Base-by-base conservation (phyloP, 2,797 vertebrate genomes). In the Calcarius lapponicus region DNA sequence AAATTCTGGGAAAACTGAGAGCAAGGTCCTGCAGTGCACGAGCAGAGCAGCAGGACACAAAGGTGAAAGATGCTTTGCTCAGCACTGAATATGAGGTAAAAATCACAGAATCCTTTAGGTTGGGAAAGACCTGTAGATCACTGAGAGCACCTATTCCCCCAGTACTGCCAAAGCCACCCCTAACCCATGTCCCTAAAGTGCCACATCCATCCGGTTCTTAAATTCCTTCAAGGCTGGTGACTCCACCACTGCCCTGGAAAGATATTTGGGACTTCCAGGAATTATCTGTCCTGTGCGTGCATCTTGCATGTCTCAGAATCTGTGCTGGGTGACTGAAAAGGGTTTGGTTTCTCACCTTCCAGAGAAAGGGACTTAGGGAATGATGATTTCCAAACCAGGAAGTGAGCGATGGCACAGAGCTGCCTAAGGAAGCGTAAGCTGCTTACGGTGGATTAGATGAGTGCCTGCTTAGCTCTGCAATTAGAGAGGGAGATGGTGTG, bases 381-480 rank as follows among this genome's bases (percentile, higher is more conserved):
- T 47, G 61, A n/a, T 45, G 76, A 7, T 87, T 93, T 90, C 92
- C 69, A 29, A 73, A 54, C 64, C 38, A 51, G 96, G 95, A 91
- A 92, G 92, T 7, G 69, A 95, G 86, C 71, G n/a, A 6, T 25
- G 65, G 66, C 6, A 4, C 66, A 26, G 90, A 80, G 93, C 93
- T 69, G 11, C 57, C 18, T 61, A 50, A 80, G 95, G 60, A 85
- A 89, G 93, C 3, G 0, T 89, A 90, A 96, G 93, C 94, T 83
- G 87, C 91, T 96, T 96, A 92, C 0, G 8, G 72, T 78, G 84
- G 95, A 83, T 97, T 93, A 93, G 80, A 54, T 83, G 95, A 91
- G 67, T 71, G 94, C 66, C 92, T 81, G 9, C 78, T 95, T 80
- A 86, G 93, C 95, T 78, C 12, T 94, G 94, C 95, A 93, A 58